Percentiles rank a stretch among this genome's conserved stretches.
Conservation (phyloP, 2,113 vertebrate genomes). For the Microcebus murinus region DNA sequence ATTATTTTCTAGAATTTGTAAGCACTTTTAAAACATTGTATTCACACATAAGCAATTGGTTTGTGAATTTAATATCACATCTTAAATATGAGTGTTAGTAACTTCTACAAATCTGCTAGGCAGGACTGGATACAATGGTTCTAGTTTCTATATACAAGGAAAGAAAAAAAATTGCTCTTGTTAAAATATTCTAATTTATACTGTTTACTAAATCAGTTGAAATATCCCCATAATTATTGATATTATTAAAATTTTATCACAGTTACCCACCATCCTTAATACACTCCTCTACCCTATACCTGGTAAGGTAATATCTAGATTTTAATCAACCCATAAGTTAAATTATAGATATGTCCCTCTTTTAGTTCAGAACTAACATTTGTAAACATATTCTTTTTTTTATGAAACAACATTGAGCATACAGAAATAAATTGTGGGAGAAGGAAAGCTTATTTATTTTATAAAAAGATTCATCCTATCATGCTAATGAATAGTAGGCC, state of each 20-base stretch:
- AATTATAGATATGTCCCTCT: neutral
- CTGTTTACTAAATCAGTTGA: neutral
- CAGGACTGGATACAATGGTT: neutral
- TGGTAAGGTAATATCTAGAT: neutral
- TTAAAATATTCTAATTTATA: neutral
- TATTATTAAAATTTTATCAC: neutral
- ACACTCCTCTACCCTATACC: neutral
- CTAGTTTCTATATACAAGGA: neutral
- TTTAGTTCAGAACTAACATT: neutral
- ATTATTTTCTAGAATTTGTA: neutral
- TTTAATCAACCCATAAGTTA: neutral
- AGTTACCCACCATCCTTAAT: neutral
- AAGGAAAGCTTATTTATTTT: neutral
- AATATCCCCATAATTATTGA: neutral
- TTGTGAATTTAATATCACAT: neutral
- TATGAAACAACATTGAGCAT: neutral
- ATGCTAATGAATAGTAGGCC: neutral
- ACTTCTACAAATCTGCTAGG: neutral
- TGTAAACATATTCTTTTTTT: neutral
- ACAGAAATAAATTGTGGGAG: neutral
- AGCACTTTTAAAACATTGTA: neutral
- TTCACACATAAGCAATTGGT: neutral
- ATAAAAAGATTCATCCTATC: neutral
- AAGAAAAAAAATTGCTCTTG: neutral
- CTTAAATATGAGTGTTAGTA: neutral